phyloP scores from a whole-genome alignment of 1,140 invertebrate species.

The Heterodera carotae region DNA sequence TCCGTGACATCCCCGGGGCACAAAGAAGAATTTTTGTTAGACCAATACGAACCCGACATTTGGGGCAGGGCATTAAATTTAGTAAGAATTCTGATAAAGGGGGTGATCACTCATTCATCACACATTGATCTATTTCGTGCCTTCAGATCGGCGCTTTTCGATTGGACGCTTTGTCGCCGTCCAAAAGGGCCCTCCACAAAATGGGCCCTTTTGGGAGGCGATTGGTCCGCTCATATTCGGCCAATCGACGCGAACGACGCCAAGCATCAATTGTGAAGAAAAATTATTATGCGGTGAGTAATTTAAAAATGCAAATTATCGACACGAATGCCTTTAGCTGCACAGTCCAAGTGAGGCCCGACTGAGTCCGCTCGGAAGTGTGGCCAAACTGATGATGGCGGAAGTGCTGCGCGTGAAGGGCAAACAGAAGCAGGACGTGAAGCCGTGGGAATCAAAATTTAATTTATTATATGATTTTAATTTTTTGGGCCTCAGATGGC shows the following conservation, averaged over 20 bases:
- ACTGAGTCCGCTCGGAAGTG: slow-evolving; percentile 32
- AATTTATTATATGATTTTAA: too few species aligned
- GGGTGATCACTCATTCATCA: too few species aligned
- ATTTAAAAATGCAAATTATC: neutral
- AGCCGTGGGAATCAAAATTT: slow-evolving; percentile 10
- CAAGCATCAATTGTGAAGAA: slow-evolving; percentile 21
- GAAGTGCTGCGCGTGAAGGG: slow-evolving; percentile 30
- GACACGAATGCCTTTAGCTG: slow-evolving; percentile 16
- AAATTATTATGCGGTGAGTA: slow-evolving; percentile 18
- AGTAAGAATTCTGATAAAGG: too few species aligned
- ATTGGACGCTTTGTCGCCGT: too few species aligned
- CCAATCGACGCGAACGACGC: slow-evolving; percentile 4
- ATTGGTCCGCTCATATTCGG: neutral
- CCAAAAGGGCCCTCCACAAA: neutral
- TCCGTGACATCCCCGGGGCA: too few species aligned
- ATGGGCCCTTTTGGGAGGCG: neutral
- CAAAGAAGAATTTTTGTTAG: too few species aligned
- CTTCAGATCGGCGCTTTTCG: too few species aligned
- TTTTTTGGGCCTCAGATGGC: slow-evolving; percentile 45
- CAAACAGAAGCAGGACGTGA: slow-evolving; percentile 25
- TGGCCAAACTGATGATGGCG: slow-evolving; percentile 34
- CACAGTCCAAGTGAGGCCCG: slow-evolving; percentile 4
- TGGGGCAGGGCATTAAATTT: too few species aligned
- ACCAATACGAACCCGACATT: too few species aligned
- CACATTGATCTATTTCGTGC: too few species aligned